Conservation (phyloP, 2,888 invertebrate genomes). For the Teleogryllus oceanicus region DNA sequence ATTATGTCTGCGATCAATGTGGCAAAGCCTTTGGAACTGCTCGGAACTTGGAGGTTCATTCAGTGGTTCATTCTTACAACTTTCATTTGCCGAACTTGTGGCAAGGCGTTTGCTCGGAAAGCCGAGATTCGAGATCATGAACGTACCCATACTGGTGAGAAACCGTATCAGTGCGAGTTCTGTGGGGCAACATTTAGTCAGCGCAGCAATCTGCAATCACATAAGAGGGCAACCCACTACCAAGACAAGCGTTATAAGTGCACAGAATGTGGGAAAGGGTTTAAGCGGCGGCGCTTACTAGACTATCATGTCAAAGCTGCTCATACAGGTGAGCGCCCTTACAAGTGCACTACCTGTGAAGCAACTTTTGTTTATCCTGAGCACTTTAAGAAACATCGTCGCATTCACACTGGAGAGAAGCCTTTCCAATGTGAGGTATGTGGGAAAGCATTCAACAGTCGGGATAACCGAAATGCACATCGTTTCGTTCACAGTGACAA, state of each 20-base stretch:
- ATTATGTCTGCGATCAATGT: conserved; percentile 65
- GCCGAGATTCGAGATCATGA: conserved; percentile 79
- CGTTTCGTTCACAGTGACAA: conserved; percentile 81
- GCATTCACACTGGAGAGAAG: conserved; percentile 69
- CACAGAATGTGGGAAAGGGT: conserved; percentile 66
- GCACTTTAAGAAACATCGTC: conserved; percentile 74
- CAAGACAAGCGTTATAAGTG: conserved; percentile 73
- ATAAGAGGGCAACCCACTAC: conserved; percentile 71
- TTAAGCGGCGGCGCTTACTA: conserved; percentile 67
- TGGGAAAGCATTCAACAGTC: conserved; percentile 77
- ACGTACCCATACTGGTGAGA: conserved; percentile 66
- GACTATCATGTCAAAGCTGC: conserved; percentile 79
- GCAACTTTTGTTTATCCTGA: conserved; percentile 80
- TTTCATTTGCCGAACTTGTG: conserved; percentile 65
- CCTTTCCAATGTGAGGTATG: conserved; percentile 75
- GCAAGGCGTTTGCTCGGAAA: conserved; percentile 70
- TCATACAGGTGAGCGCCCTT: conserved; percentile 76
- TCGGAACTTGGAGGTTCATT: conserved; percentile 74
- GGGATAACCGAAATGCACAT: conserved; percentile 81
- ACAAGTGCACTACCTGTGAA: conserved; percentile 67
- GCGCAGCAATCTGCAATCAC: conserved; percentile 75
- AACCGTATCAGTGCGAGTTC: conserved; percentile 61
- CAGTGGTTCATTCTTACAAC: conserved; percentile 73
- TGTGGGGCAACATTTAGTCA: conserved; percentile 79
- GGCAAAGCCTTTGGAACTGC: conserved; percentile 71